Conservation (phyloP, 1,140 invertebrate genomes). For the Euwallacea fornicatus region DNA sequence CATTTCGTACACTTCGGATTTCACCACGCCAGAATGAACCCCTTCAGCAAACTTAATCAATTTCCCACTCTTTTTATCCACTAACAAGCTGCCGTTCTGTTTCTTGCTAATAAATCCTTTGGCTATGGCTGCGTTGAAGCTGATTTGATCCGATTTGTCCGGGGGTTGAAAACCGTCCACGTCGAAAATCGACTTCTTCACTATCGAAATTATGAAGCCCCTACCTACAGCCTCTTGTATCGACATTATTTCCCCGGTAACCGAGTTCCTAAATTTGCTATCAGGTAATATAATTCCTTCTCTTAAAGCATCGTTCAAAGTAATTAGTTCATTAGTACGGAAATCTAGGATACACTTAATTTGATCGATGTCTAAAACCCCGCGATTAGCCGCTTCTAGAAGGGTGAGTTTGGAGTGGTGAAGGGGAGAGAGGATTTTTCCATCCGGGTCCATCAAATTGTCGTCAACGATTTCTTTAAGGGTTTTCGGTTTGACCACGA, state of each 20-base stretch:
- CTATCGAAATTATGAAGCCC: conserved; percentile 85
- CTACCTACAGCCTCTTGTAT: conserved; percentile 82
- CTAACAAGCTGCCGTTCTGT: conserved; percentile 69
- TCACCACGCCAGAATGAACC: conserved; percentile 65
- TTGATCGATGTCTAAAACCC: conserved; percentile 81
- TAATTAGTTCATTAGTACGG: conserved; percentile 76
- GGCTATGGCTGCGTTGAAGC: conserved; percentile 81
- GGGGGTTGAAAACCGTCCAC: conserved; percentile 89
- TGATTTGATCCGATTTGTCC: conserved; percentile 77
- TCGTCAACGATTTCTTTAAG: conserved; percentile 84
- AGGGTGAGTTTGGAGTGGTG: conserved; percentile 76
- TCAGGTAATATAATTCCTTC: conserved; percentile 75
- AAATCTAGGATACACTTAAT: conserved; percentile 82
- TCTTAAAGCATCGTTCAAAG: conserved; percentile 80
- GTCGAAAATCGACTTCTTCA: conserved; percentile 87
- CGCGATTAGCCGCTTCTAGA: conserved; percentile 78
- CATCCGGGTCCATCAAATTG: conserved; percentile 76
- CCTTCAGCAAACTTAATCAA: conserved; percentile 72
- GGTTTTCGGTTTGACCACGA: conserved; percentile 87
- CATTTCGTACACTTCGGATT: conserved; percentile 82
- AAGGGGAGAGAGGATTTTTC: conserved; percentile 77
- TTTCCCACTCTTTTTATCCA: conserved; percentile 73
- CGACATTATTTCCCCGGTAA: conserved; percentile 68
- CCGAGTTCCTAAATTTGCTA: conserved; percentile 71
- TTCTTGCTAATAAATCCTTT: conserved; percentile 78